Evolutionary conservation across 2,888 invertebrate genomes (phyloP).

Genomic region (Erpobdella octoculata): DNA sequence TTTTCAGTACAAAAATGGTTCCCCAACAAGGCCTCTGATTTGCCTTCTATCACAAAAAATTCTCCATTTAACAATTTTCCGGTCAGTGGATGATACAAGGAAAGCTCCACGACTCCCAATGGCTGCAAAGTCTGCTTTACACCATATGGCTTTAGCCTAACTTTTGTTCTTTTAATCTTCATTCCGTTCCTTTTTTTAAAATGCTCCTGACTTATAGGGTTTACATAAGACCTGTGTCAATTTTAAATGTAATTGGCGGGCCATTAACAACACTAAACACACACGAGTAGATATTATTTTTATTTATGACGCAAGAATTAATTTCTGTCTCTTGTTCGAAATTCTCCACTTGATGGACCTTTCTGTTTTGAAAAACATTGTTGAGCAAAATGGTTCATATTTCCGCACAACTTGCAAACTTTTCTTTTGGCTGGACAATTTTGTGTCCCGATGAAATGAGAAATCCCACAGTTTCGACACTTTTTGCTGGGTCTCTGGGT

Average conservation of each 20-base stretch:
- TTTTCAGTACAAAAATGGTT: not conserved
- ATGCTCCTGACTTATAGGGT: not conserved
- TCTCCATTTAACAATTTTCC: not conserved
- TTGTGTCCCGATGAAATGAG: not conserved
- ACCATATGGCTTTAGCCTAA: not conserved
- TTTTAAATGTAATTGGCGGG: not conserved
- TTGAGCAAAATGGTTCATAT: not conserved
- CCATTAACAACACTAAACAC: not conserved
- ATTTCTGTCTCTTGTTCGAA: not conserved
- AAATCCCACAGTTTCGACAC: not conserved
- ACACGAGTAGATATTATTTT: not conserved
- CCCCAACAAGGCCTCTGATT: not conserved
- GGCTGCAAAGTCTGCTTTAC: not conserved
- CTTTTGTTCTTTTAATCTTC: not conserved
- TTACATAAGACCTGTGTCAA: not conserved
- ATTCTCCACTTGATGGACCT: not conserved
- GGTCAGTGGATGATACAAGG: not conserved
- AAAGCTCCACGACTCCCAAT: not conserved
- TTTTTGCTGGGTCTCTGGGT: not conserved
- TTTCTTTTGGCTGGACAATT: not conserved
- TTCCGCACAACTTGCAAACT: not conserved
- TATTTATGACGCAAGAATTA: not conserved
- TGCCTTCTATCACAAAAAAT: not conserved
- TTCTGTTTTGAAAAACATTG: not conserved
- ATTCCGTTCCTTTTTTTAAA: not conserved